These are phyloP conservation scores for Taxidea taxus DNA, from an alignment of 2,113 vertebrate genomes.

Conservation along the genomic window DNA sequence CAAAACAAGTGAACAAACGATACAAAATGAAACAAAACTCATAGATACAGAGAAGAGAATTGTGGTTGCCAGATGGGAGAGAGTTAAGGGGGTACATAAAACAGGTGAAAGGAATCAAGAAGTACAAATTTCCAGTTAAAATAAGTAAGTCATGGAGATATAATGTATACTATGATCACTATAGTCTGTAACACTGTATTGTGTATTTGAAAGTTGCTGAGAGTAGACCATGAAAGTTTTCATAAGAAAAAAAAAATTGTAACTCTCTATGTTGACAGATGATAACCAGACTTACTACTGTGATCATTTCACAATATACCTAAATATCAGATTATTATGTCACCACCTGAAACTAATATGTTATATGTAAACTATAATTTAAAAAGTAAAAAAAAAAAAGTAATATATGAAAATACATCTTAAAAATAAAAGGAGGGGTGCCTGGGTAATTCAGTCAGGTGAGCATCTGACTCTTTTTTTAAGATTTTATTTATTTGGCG, in stretches of 20 bases:
- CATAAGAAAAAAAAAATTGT: background rate
- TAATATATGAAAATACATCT: background rate
- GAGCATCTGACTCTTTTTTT: too few species aligned
- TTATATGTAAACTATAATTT: background rate
- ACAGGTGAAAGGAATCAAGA: background rate
- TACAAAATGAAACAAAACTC: background rate
- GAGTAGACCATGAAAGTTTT: background rate
- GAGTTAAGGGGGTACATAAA: background rate
- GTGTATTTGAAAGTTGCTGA: background rate
- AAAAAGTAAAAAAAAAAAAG: background rate
- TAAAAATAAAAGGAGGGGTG: background rate
- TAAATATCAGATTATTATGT: background rate
- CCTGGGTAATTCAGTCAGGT: too few species aligned
- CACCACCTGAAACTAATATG: background rate
- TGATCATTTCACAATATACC: background rate
- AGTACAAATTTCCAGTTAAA: background rate
- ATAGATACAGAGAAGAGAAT: background rate
- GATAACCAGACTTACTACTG: background rate
- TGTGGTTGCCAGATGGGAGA: background rate
- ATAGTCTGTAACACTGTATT: background rate
- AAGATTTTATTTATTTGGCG: too few species aligned
- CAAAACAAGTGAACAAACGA: background rate
- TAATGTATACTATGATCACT: background rate
- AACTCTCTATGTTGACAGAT: background rate
- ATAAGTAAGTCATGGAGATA: background rate